Base-by-base conservation (phyloP, 2,888 invertebrate species). In the Epinotia bilunana region DNA sequence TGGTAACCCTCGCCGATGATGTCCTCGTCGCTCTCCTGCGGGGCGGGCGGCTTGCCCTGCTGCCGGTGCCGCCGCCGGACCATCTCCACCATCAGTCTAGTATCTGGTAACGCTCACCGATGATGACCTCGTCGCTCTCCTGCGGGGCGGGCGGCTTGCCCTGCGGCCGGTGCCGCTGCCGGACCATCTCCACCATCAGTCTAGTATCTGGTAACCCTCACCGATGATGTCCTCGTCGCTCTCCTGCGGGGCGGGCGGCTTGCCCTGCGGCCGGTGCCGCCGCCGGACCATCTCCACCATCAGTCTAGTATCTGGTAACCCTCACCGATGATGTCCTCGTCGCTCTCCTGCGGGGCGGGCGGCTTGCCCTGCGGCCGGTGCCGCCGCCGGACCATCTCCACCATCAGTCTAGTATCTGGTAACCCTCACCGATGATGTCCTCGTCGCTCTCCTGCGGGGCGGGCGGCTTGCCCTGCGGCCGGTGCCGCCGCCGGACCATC, bases 1-100 rank as follows among this genome's bases (percentile, higher is more conserved):
- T 33, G 33, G 33, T 33, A 4, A 33, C 33, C n/a, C n/a, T 33
- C 33, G 98, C 49, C 49, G 3, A 49, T 49, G 49, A 49, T 49
- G 12, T 49, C 49, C 49, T 11, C 49, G 49, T 49, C 49, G 7
- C 11, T 49, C 49, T 49, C 49, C 13, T 49, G 49, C 16, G 12
- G 49, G 6, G 49, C 33, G 33, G 33, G 33, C 33, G 33, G 33
- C 33, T 33, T 33, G 33, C 5, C 33, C 33, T 33, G 33, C 33
- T 2, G 33, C 33, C 33, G 33, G 33, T 33, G 33, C 33, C 33
- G 33, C 33, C 4, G 33, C 6, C 49, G 49, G 49, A 49, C 7
- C 49, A 49, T 49, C 16, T 49, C 49, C 16, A 49, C 49, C 49
- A 49, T 49, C 49, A 18, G 9, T 3, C 20, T 3, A 7, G 16